Base-by-base conservation (phyloP, 2,888 invertebrate genomes). In the Heliconius cydno region DNA sequence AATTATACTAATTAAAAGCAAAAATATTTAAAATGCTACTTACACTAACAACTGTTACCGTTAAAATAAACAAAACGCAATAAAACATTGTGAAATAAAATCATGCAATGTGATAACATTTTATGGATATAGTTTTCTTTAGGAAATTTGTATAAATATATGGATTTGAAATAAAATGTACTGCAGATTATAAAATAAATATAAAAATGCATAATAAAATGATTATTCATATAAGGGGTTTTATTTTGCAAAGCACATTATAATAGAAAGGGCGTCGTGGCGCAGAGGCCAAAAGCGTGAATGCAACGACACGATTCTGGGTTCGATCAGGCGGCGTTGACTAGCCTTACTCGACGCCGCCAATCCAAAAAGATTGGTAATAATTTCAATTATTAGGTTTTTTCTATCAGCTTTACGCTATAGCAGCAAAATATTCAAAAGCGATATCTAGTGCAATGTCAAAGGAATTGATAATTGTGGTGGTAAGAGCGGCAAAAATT, bases 31-130 rank as follows among this genome's bases (percentile, higher is more conserved):
- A 57, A 57, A 57, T 57, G 22, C 28, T 72, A 72, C 73, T 73
- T 60, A 73, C 73, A 73, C 34, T 34, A 73, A 38, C 10, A 60
- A n/a, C 9, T n/a, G 38, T 60, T 7, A 73, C 34, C 0, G 60
- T 73, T 38, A 28, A n/a, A 25, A 60, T 25, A 7, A 73, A 73
- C 34, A 57, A 73, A 25, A 73, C 34, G 5, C 15, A n/a, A n/a
- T 60, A 73, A 60, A 73, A n/a, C 73, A 73, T 73, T n/a, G 9
- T 60, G 34, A 73, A 73, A 73, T 38, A 15, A 30, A 60, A 60
- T 10, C 9, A 4, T 57, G 38, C 60, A 73, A 73, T 60, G 60
- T 15, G 60, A 73, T 60, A 25, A 60, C 57, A 73, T 73, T 73
- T 73, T 73, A 73, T 73, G n/a, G 38, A 73, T 38, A 30, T 38